A percentile compares a stretch with the other conserved stretches of the same genome.
Conservation (phyloP, 2,797 vertebrate species). For the Pteropus rufus region DNA sequence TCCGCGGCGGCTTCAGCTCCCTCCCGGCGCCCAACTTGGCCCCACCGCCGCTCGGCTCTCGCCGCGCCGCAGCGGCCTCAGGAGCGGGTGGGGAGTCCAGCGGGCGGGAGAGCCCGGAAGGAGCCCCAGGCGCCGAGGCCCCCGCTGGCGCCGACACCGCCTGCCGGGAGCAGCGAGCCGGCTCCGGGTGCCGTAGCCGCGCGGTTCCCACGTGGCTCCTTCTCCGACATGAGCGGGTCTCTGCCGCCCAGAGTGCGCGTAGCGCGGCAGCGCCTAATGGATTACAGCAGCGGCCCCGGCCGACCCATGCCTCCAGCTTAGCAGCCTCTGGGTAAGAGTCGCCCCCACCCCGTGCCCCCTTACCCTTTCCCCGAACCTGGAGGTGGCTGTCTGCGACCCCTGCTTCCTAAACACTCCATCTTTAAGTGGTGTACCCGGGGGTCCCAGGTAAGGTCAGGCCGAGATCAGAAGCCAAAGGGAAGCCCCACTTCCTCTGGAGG, state of each 20-base stretch:
- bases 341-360: neutral
- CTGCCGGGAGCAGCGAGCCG: neutral
- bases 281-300: constrained; percentile 74
- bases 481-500: neutral
- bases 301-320: constrained; percentile 55
- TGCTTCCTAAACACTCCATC: neutral
- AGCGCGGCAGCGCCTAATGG: constrained; percentile 66
- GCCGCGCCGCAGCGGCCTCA: neutral
- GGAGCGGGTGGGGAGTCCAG: constrained; percentile 35
- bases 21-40: constrained; percentile 1
- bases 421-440: neutral
- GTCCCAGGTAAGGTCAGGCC: neutral
- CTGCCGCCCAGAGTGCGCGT: constrained; percentile 54
- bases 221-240: neutral
- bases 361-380: neutral
- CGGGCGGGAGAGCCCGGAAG: constrained; percentile 35
- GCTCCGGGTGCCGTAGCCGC: neutral
- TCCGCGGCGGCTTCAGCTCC: constrained; percentile 42
- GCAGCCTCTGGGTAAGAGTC: constrained; percentile 79
- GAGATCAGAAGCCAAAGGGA: neutral
- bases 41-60: neutral
- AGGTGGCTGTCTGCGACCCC: neutral
- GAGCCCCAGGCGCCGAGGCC: neutral
- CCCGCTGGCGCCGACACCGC: constrained; percentile 17
- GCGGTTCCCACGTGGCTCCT: neutral